phyloP scores from a whole-genome alignment of 2,888 invertebrate genomes.

The Ormyrus nitidulus region DNA sequence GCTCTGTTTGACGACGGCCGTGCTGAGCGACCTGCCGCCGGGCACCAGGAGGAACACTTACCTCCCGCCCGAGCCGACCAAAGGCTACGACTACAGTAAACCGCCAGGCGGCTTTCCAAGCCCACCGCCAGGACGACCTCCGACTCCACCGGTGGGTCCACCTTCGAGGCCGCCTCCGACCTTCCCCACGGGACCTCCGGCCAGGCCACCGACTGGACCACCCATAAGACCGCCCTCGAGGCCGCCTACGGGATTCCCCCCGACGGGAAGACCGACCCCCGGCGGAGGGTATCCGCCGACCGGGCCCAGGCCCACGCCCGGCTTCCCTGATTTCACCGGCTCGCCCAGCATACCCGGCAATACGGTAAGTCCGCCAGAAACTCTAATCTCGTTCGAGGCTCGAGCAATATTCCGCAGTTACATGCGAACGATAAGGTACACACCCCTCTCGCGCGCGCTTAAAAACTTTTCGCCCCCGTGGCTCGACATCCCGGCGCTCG shows the following conservation, averaged over 20 bases:
- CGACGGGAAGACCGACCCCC: conserved; percentile 52
- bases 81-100: conserved; percentile 82
- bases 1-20: conserved; percentile 58
- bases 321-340: conserved; percentile 67
- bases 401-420: background rate
- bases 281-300: conserved; percentile 65
- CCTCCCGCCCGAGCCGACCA: conserved; percentile 83
- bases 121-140: conserved; percentile 28
- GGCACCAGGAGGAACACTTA: conserved; percentile 83
- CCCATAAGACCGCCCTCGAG: conserved; percentile 57
- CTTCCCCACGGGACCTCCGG: conserved; percentile 59
- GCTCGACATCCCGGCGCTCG: conserved; percentile 9
- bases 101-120: conserved; percentile 79
- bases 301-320: conserved; percentile 67
- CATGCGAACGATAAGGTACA: conserved; percentile 20
- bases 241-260: conserved; percentile 59
- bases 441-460: conserved; percentile 8
- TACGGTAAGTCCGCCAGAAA: conserved; percentile 57
- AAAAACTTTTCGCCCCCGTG: conserved; percentile 27
- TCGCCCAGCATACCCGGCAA: conserved; percentile 64
- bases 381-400: conserved; percentile 57
- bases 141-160: conserved; percentile 43
- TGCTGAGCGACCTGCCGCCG: conserved; percentile 78
- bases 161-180: conserved; percentile 41
- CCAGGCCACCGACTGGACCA: conserved; percentile 51